Evolutionary conservation across 2,797 vertebrate genomes (phyloP).

Genomic region (Pelobates cultripes): DNA sequence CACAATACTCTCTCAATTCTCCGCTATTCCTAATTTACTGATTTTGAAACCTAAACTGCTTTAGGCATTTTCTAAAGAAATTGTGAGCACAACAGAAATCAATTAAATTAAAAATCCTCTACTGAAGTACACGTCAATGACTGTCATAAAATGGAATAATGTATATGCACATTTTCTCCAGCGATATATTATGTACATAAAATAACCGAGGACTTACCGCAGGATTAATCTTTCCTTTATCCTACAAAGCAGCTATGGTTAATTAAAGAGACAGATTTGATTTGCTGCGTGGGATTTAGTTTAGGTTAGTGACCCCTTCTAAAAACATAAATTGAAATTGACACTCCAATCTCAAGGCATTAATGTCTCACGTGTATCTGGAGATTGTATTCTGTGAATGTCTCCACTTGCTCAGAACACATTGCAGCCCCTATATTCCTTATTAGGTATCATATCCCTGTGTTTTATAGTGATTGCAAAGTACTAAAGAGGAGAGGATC

Average conservation of each 20-base stretch:
- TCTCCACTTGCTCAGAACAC: not conserved
- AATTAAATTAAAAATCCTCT: too few relatives aligned
- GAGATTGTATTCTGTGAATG: not conserved
- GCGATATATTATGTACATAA: too few relatives aligned
- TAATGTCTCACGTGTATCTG: slow-evolving; percentile 25
- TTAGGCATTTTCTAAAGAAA: too few relatives aligned
- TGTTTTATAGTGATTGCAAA: slow-evolving; percentile 34
- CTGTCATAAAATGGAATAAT: too few relatives aligned
- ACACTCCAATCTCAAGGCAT: not conserved
- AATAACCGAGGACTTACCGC: too few relatives aligned
- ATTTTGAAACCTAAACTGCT: too few relatives aligned
- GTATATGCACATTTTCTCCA: too few relatives aligned
- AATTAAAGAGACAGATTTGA: not conserved
- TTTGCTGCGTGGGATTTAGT: slow-evolving; percentile 26
- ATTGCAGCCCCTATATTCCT: fast-evolving
- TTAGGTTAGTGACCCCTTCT: slow-evolving; percentile 25
- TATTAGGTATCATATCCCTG: slow-evolving; percentile 8
- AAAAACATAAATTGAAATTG: slow-evolving; percentile 14
- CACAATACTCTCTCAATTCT: too few relatives aligned
- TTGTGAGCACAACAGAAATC: too few relatives aligned
- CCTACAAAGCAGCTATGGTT: not conserved
- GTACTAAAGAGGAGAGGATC: not conserved
- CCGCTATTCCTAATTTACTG: too few relatives aligned
- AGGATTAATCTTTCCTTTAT: slow-evolving; percentile 4
- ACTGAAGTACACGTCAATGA: too few relatives aligned